A percentile compares a stretch with the other conserved stretches of the same genome.
Evolutionary conservation across 2,113 vertebrate genomes (phyloP).

Genomic region (Capricornis sumatraensis): DNA sequence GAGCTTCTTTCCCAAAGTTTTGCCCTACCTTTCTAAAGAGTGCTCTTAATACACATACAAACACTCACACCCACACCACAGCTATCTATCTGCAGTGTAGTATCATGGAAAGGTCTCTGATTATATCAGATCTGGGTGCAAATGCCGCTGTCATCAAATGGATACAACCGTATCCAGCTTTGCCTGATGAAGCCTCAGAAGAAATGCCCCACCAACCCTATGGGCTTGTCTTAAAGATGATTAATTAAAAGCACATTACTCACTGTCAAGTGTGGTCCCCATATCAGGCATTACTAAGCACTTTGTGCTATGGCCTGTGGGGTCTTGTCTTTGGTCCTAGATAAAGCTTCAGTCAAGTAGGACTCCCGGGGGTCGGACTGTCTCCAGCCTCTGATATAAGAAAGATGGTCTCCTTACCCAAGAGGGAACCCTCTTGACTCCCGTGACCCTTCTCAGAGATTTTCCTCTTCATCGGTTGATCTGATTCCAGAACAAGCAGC

Average conservation of each 20-base stretch:
- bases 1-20: conserved; percentile 6
- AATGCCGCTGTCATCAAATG: background rate
- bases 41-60: background rate
- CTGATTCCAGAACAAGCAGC: background rate
- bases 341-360: background rate
- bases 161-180: background rate
- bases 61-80: background rate
- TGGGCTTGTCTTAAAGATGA: background rate
- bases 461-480: background rate
- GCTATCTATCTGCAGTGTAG: background rate
- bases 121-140: background rate
- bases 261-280: background rate
- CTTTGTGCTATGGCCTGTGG: background rate
- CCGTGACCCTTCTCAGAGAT: background rate
- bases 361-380: background rate
- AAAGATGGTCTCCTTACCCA: background rate
- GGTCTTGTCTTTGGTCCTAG: background rate
- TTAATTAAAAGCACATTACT: background rate
- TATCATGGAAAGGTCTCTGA: background rate
- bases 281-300: conserved; percentile 52
- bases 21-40: background rate
- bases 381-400: background rate
- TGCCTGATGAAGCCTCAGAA: background rate
- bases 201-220: background rate
- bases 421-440: background rate